phyloP scores from a whole-genome alignment of 2,888 invertebrate species.

The Seira ritae region DNA sequence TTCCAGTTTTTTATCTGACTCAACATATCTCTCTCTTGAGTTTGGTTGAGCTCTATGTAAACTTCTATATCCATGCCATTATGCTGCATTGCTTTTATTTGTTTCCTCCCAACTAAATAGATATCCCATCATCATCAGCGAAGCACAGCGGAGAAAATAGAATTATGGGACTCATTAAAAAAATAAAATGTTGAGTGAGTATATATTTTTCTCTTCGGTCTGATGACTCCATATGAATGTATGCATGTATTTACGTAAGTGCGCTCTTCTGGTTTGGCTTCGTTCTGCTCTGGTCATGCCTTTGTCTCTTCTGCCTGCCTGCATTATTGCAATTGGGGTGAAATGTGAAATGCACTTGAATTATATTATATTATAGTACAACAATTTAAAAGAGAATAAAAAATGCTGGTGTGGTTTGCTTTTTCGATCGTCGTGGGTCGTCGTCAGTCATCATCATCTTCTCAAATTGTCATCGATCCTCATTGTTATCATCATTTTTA shows the following conservation, averaged over 20 bases:
- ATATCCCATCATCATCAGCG: slow-evolving; percentile 27
- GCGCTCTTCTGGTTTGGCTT: no score
- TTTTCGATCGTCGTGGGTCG: background rate
- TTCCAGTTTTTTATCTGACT: slow-evolving; percentile 58
- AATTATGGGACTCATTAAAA: slow-evolving; percentile 63
- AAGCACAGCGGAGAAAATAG: slow-evolving; percentile 25
- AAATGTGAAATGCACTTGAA: background rate
- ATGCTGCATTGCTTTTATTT: no score
- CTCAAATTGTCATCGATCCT: background rate
- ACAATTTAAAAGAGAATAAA: no score
- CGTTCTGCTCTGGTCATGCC: no score
- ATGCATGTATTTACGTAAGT: background rate
- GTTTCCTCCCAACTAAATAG: slow-evolving; percentile 19
- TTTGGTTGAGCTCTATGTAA: no score
- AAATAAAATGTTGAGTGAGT: slow-evolving; percentile 12
- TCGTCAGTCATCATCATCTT: background rate
- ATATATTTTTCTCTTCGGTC: background rate
- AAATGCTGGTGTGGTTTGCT: no score
- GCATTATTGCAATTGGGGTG: no score
- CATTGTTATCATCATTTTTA: background rate
- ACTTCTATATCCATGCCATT: no score
- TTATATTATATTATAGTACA: no score
- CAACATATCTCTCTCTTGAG: slow-evolving; percentile 53
- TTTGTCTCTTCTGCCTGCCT: background rate
- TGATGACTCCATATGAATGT: background rate